These are phyloP conservation scores for Ibidorhyncha struthersii DNA, from an alignment of 2,113 vertebrate species.

Conservation along the genomic window DNA sequence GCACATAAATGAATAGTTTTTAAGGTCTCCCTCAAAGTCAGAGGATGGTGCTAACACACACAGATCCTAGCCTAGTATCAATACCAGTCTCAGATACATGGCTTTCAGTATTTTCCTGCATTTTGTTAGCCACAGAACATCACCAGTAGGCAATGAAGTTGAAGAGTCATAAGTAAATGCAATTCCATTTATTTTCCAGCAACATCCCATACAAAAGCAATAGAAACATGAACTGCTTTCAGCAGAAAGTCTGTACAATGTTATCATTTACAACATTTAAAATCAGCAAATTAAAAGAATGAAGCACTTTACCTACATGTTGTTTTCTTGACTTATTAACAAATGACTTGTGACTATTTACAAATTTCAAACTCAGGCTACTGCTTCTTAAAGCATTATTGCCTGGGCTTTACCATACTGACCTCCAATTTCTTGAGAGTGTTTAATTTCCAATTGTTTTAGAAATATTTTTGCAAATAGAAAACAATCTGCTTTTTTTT, in stretches of 20 bases:
- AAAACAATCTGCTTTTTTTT: background rate
- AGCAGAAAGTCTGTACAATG: constrained; percentile 68
- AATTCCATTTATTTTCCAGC: constrained; percentile 68
- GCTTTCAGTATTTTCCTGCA: background rate
- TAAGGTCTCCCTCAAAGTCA: background rate
- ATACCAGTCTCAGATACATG: background rate
- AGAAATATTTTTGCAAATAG: background rate
- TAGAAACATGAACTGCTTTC: constrained; percentile 63
- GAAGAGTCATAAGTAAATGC: background rate
- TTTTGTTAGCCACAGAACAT: background rate
- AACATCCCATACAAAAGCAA: constrained; percentile 68
- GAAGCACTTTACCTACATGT: background rate
- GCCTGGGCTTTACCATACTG: background rate
- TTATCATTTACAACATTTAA: constrained; percentile 70
- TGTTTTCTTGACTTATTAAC: background rate
- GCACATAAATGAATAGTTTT: background rate
- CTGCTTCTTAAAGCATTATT: background rate
- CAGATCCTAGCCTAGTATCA: too few relatives aligned
- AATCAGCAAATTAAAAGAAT: constrained; percentile 18
- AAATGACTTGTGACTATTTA: constrained; percentile 25
- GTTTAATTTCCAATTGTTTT: background rate
- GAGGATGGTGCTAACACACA: background rate
- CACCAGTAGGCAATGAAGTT: background rate
- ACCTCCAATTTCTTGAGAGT: background rate
- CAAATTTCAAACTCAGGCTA: constrained; percentile 3